Evolutionary conservation across 2,113 vertebrate genomes (phyloP), one percentile per base, ranked within the genome.

Genomic region (Caranx ignobilis): DNA sequence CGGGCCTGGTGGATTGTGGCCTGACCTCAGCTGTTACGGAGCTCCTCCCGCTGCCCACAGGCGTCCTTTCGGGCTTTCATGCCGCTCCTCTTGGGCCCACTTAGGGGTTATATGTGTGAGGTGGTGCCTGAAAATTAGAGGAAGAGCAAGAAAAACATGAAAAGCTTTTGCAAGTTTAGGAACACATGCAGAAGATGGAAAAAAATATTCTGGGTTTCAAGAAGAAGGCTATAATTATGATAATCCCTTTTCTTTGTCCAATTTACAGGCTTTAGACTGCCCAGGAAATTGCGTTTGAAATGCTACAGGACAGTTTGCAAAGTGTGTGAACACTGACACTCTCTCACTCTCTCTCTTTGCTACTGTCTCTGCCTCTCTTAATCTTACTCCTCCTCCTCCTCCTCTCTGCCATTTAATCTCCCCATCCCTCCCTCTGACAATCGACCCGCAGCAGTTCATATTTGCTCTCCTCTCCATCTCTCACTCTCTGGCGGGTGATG

Each of bases 41-140:
- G 73, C 77, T 71, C 77, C 55, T 61, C 74, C 79, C 61, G 69
- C 68, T 55, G 73, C 83, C 77, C 37, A 72, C 81, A 66, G 50
- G 82, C 75, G 7, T 82, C 75, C 61, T 64, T 77, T 82, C 61
- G 68, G 70, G 81, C 75, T 59, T 26, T 82, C 75, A 19, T 64
- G 62, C 63, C 64, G 76, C 64, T 82, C 71, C 78, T 87, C 60
- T 34, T 72, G 87, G 87, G 79, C 57, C 77, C 74, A 65, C 61
- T 63, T 56, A 26, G 16, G 65, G 37, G 69, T 91, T 83, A 94
- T 74, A 92, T 92, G 85, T 93, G 94, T 69, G 90, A 93, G n/a
- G 89, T 90, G 68, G 88, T 79, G 84, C 92, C 94, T 95, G 84
- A 78, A 92, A 86, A 81, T 39, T 75, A 45, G 21, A 82, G 83